Evolutionary conservation across 2,113 vertebrate species (phyloP), one percentile per base, ranked within the genome.

Genomic region (Stigmatopora argus): DNA sequence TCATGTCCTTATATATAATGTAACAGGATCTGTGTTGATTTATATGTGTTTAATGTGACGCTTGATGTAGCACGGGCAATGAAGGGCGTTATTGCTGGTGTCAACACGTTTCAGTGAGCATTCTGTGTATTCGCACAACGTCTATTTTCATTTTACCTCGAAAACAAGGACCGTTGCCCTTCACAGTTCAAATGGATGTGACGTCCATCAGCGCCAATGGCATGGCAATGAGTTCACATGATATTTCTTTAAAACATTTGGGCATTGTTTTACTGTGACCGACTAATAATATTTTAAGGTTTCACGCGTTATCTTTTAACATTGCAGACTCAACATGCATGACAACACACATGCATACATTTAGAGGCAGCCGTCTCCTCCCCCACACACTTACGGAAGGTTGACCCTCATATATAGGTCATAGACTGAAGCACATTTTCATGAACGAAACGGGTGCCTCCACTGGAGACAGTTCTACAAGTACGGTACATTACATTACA

Each of bases 351-450:
- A 75, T 73, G 51, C 71, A 70, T 67, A 7, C 59, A 80, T 71
- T 72, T 56, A 69, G 38, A 71, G 75, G 75, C 67, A 66, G 52
- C 59, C 12, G 53, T 26, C 56, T 48, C 71, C 70, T 61, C 74
- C 76, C 69, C 67, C 71, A 63, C 64, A 17, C 61, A 53, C 51
- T 53, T 23, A 19, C 51, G 23, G 51, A 19, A 53, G 19, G 51
- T 70, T 82, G 80, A 87, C 82, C 79, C 73, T 65, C 23, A 46
- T 75, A 84, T 79, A 62, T 83, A 73, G 85, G 83, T 83, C 82
- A 81, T 47, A 67, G 60, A 75, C 41, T 56, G 53, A 56, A 31
- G 13, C 26, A 31, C 13, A 56, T 56, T 56, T 56, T 31, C 13
- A 56, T 19, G 13, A 17, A 56, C 53, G 15, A 55, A 10, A 53